Base-by-base conservation (phyloP, 2,888 invertebrate genomes). In the Fragum whitleyi region DNA sequence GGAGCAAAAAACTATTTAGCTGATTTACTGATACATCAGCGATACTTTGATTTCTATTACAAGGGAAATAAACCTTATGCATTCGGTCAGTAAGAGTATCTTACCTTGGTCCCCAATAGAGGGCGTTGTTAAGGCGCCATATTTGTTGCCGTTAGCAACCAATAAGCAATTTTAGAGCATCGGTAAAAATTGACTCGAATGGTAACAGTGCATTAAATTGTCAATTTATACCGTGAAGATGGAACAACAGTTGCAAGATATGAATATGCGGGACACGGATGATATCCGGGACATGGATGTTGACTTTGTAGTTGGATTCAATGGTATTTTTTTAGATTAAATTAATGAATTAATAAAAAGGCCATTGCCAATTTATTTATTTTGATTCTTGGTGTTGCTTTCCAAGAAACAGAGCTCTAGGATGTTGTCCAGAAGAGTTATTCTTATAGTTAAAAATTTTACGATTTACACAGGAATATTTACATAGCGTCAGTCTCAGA, bases 241-340 rank as follows among this genome's bases (percentile, higher is more conserved):
- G 42, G 74, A 81, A 29, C 85, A 85, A 61, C 65, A 76, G 29
- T 67, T 61, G 16, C 39, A 76, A 39, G 76, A 83, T 39, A 81
- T 75, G n/a, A n/a, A n/a, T n/a, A n/a, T n/a, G n/a, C n/a, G n/a
- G n/a, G n/a, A n/a, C n/a, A n/a, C n/a, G n/a, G 72, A 59, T 55
- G 88, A 88, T 57, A 81, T 83, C 59, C 86, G 83, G 68, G 79
- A 83, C 51, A 77, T 91, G 59, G 85, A 91, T 70, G 62, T 91
- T 11, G 88, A 90, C 16, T 81, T 86, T 59, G 81, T 91, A 47
- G 86, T 89, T 68, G 91, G 91, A 70, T 91, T 90, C 77, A 91
- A 90, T 81, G 90, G 91, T 91, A 88, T 81, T 80, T 23, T 47
- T 51, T 59, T 69, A 16, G 19, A 61, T 29, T n/a, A n/a, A n/a